phyloP scores from a whole-genome alignment of 2,113 vertebrate genomes.

The Scytalopus superciliaris region DNA sequence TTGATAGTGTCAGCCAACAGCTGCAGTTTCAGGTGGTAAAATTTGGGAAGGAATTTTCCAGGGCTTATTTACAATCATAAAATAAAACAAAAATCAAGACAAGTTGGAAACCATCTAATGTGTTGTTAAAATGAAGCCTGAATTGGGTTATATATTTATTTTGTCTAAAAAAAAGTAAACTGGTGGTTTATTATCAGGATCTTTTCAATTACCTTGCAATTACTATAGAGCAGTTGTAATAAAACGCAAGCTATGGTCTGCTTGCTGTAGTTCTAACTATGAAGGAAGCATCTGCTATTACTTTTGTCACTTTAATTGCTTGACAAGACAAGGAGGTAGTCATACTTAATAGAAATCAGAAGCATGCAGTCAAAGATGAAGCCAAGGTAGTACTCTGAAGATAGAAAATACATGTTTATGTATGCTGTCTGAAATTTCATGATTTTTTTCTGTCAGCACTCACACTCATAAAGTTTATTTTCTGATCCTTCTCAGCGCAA shows the following conservation, averaged over 20 bases:
- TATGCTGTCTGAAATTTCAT: neutral
- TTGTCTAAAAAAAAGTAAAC: constrained; percentile 50
- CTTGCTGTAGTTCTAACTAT: neutral
- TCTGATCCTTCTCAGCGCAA: neutral
- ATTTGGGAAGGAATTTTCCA: constrained; percentile 75
- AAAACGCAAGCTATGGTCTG: neutral
- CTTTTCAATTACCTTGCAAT: constrained; percentile 54
- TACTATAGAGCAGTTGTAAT: constrained; percentile 34
- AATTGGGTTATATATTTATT: constrained; percentile 65
- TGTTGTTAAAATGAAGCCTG: constrained; percentile 60
- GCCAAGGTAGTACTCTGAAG: neutral
- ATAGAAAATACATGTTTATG: neutral
- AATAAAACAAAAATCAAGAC: constrained; percentile 72
- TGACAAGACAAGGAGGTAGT: constrained; percentile 58
- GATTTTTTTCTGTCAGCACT: neutral
- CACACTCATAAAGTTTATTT: neutral
- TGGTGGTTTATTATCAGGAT: constrained; percentile 34
- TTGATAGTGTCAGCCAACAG: constrained; percentile 85
- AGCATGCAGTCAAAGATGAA: constrained; percentile 8
- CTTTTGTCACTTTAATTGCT: constrained; percentile 56
- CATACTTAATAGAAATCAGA: constrained; percentile 50
- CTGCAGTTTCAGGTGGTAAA: constrained; percentile 93
- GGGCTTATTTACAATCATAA: constrained; percentile 82
- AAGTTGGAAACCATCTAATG: constrained; percentile 59
- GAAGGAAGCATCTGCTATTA: constrained; percentile 60